Evolutionary conservation across 2,888 invertebrate species (phyloP), one percentile per base, ranked within the genome.

Genomic region (Chalcis sispes): DNA sequence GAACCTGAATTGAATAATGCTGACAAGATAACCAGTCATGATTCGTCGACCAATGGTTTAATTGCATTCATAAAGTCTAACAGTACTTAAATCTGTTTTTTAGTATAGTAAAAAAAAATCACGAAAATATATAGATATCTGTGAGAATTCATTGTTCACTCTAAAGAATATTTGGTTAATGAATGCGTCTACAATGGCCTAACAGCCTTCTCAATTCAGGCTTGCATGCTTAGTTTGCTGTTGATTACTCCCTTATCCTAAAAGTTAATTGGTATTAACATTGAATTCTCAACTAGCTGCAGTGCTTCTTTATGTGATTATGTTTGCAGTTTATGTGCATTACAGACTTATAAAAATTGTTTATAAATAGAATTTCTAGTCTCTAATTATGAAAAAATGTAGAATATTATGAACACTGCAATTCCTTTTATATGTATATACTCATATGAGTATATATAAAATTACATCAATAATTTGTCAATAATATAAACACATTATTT

Each of bases 11-110:
- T 99, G 58, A 91, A 92, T 77, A 92, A 92, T 83, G 89, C 90
- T 27, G 91, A 90, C 50, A 91, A 93, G 0, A 92, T 95, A 15
- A 90, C 93, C 27, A 92, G 92, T 52, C 99, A 99, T 88, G 99
- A 99, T 89, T 92, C 92, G 29, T 99, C 99, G 29, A 99, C 99
- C 59, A 99, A 99, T 89, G 98, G 97, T 36, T 93, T 99, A 65
- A 98, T 99, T 85, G 97, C 97, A 89, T 99, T 98, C 90, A 94
- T 98, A 87, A 96, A 96, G 87, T 89, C 91, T 23, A 92, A 93
- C 87, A 91, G 90, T 71, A 81, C 56, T 75, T 79, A 75, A 72
- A 8, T 32, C 27, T 13, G 62, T 61, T 66, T 69, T 8, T 50
- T 46, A 70, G 4, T 29, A 59, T 40, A 70, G 64, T 65, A 29